Evolutionary conservation across 1,140 invertebrate species (phyloP).

Genomic region (Uloborus diversus): DNA sequence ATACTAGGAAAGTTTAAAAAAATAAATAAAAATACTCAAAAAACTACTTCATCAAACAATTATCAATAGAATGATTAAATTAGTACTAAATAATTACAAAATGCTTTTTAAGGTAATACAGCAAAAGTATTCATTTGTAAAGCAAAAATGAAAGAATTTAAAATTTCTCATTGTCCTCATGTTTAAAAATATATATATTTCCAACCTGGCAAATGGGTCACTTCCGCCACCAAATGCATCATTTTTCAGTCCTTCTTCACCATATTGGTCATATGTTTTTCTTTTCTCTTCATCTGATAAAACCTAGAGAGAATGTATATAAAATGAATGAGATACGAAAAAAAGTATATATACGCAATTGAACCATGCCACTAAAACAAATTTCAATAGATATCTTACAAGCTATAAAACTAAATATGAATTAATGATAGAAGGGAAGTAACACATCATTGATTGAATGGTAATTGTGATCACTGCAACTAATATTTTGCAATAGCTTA

Average conservation of each 20-base stretch:
- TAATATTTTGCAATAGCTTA: too few species aligned
- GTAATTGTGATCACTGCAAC: background rate
- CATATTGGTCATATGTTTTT: constrained; percentile 93
- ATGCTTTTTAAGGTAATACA: too few species aligned
- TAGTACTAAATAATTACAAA: too few species aligned
- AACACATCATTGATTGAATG: constrained; percentile 7
- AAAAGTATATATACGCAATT: background rate
- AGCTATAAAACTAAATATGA: constrained; percentile 7
- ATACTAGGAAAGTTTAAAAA: too few species aligned
- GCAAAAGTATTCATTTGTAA: too few species aligned
- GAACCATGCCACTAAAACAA: constrained; percentile 80
- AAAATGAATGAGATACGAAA: too few species aligned
- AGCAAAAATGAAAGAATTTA: too few species aligned
- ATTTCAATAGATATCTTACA: background rate
- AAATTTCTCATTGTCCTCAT: too few species aligned
- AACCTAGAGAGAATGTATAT: constrained; percentile 68
- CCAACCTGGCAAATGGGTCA: constrained; percentile 82
- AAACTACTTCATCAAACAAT: too few species aligned
- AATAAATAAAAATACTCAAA: too few species aligned
- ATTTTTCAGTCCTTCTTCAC: constrained; percentile 96
- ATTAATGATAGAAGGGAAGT: background rate
- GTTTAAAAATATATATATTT: too few species aligned
- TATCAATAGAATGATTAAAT: too few species aligned
- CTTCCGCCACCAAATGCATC: constrained; percentile 82
- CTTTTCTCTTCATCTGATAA: constrained; percentile 94